Conservation (phyloP, 2,113 vertebrate species). For the Notarius lentiginosus region DNA sequence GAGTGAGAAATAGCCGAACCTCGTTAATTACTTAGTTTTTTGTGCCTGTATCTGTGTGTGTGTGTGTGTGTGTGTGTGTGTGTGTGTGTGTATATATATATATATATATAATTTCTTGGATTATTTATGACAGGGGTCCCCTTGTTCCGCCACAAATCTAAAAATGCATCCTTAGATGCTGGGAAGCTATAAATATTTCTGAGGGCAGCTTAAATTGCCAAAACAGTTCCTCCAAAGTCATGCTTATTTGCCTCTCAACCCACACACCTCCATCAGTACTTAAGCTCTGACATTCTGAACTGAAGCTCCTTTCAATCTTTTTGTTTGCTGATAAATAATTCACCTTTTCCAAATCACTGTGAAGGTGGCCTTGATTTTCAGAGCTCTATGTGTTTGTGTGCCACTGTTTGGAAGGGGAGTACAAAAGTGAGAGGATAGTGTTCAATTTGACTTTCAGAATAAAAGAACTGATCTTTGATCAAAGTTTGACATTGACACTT, state of each 20-base stretch:
- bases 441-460: constrained; percentile 24
- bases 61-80: too few relatives aligned
- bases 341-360: constrained; percentile 30
- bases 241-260: constrained; percentile 21
- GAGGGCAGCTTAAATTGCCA: constrained; percentile 14
- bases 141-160: constrained; percentile 34
- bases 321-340: constrained; percentile 48
- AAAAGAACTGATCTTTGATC: constrained; percentile 11
- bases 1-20: constrained; percentile 15
- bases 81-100: too few relatives aligned
- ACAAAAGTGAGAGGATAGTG: neutral
- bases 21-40: neutral
- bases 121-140: constrained; percentile 41
- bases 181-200: constrained; percentile 45
- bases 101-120: too few relatives aligned
- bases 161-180: constrained; percentile 37
- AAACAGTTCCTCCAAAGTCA: neutral
- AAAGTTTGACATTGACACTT: constrained; percentile 10
- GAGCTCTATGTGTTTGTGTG: constrained; percentile 3
- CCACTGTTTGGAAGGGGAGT: neutral
- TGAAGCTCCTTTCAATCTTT: constrained; percentile 36
- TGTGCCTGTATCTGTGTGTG: too few relatives aligned
- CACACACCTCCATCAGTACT: constrained; percentile 17
- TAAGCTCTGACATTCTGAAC: constrained; percentile 1
- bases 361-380: constrained; percentile 30